A percentile compares a stretch with the other conserved stretches of the same genome.
phyloP scores from a whole-genome alignment of 2,888 invertebrate genomes.

The Acrobasis consociella region DNA sequence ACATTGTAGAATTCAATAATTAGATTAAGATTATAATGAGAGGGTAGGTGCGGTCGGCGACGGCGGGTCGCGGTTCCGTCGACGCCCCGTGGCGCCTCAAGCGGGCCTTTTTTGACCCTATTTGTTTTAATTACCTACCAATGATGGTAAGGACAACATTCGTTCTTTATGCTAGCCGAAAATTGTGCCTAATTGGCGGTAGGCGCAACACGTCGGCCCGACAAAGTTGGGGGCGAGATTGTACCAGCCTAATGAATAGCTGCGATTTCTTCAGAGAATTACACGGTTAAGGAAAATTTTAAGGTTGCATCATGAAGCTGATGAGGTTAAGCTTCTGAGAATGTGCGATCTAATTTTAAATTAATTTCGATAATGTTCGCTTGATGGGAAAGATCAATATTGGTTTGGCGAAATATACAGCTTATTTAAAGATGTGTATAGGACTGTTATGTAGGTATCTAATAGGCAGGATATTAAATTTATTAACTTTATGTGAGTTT shows the following conservation, averaged over 20 bases:
- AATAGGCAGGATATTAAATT: no score
- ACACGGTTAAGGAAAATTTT: slow-evolving; percentile 20
- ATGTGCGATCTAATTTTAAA: slow-evolving; percentile 17
- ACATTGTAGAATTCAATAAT: slow-evolving; percentile 83
- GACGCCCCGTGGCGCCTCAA: slow-evolving; percentile 78
- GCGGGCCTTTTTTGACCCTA: slow-evolving; percentile 78
- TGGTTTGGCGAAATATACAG: background rate
- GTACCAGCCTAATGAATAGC: slow-evolving; percentile 30
- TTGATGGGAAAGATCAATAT: background rate
- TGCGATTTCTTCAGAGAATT: slow-evolving; percentile 27
- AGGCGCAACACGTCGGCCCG: slow-evolving; percentile 55
- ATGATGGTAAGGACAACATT: slow-evolving; percentile 75
- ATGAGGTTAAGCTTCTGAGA: slow-evolving; percentile 21
- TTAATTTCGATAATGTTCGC: slow-evolving; percentile 13
- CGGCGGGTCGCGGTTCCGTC: slow-evolving; percentile 64
- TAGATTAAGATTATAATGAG: slow-evolving; percentile 81
- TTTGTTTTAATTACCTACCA: slow-evolving; percentile 81
- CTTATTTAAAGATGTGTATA: no score
- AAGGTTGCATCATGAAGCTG: slow-evolving; percentile 5
- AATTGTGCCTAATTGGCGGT: slow-evolving; percentile 71
- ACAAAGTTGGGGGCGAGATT: slow-evolving; percentile 36
- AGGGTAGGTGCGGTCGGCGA: slow-evolving; percentile 71
- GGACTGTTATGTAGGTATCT: no score
- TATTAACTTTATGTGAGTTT: no score
- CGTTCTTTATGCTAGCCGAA: slow-evolving; percentile 73